Percentiles rank a stretch among this genome's conserved stretches.
These are phyloP conservation scores for Ypsolopha sequella DNA, from an alignment of 2,888 invertebrate genomes.

Conservation along the genomic window DNA sequence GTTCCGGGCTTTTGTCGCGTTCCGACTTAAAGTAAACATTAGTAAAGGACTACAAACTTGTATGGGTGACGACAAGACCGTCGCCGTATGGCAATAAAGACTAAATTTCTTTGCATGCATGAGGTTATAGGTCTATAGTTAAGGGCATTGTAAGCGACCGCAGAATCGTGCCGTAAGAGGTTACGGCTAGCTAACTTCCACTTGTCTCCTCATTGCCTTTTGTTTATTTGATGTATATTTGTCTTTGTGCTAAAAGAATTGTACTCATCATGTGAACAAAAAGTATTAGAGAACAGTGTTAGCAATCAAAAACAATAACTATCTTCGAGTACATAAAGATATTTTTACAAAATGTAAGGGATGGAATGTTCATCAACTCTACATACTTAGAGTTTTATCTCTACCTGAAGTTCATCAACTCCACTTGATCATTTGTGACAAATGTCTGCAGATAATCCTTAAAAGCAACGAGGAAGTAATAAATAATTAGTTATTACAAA, in stretches of 20 bases:
- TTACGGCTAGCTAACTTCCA: constrained; percentile 54
- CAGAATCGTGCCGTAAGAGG: constrained; percentile 25
- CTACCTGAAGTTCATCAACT: too few relatives aligned
- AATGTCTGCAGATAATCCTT: too few relatives aligned
- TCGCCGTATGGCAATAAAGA: too few relatives aligned
- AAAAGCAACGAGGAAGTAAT: too few relatives aligned
- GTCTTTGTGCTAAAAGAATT: constrained; percentile 20
- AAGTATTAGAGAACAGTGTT: too few relatives aligned
- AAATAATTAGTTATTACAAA: too few relatives aligned
- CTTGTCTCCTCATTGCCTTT: constrained; percentile 53
- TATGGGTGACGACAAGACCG: too few relatives aligned
- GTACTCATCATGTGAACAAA: not conserved
- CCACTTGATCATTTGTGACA: too few relatives aligned
- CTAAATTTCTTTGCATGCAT: too few relatives aligned
- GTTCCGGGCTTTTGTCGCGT: constrained; percentile 68
- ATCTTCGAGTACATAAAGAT: not conserved
- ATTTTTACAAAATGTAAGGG: too few relatives aligned
- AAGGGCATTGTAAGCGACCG: constrained; percentile 36
- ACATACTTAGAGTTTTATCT: too few relatives aligned
- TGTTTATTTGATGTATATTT: constrained; percentile 51
- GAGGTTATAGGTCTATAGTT: constrained; percentile 22
- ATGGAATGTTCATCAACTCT: too few relatives aligned
- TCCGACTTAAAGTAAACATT: constrained; percentile 64
- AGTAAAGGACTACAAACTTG: constrained; percentile 32
- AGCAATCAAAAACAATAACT: not conserved